Conservation (phyloP, 2,797 vertebrate genomes). For the Macroramphosus scolopax region DNA sequence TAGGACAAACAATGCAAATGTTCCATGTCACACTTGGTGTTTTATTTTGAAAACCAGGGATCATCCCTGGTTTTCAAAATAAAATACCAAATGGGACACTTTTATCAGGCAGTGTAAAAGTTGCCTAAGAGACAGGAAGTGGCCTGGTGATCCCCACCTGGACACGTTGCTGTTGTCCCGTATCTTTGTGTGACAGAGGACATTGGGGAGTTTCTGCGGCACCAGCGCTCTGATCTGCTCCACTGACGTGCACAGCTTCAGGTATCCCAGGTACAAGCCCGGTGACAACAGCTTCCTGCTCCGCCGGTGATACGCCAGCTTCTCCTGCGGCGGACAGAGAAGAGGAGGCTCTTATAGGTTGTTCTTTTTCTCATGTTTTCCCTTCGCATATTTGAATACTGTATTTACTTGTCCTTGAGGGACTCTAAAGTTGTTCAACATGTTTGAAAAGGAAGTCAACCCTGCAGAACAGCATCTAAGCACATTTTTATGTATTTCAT, state of each 20-base stretch:
- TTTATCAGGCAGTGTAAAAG: background rate
- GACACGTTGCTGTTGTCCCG: conserved; percentile 88
- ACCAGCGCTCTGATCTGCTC: conserved; percentile 91
- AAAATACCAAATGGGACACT: background rate
- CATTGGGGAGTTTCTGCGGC: conserved; percentile 86
- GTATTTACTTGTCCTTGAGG: conserved; percentile 20
- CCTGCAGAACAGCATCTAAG: conserved; percentile 26
- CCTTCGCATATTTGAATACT: no score
- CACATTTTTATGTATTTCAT: conserved; percentile 59
- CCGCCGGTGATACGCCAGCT: conserved; percentile 84
- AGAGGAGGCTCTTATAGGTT: conserved; percentile 3
- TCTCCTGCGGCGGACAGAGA: conserved; percentile 78
- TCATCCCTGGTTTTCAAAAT: no score
- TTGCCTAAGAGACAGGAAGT: no score
- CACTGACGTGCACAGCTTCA: conserved; percentile 90
- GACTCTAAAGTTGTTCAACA: conserved; percentile 22
- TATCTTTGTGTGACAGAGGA: conserved; percentile 89
- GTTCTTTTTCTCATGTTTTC: no score
- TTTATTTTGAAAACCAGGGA: no score
- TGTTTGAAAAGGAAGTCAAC: conserved; percentile 44
- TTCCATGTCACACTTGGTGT: no score
- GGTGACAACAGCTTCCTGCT: conserved; percentile 83
- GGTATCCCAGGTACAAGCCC: conserved; percentile 88
- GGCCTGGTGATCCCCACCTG: conserved; percentile 70
- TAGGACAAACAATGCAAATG: background rate